phyloP scores from a whole-genome alignment of 2,888 invertebrate species.

The Agrochola macilenta region DNA sequence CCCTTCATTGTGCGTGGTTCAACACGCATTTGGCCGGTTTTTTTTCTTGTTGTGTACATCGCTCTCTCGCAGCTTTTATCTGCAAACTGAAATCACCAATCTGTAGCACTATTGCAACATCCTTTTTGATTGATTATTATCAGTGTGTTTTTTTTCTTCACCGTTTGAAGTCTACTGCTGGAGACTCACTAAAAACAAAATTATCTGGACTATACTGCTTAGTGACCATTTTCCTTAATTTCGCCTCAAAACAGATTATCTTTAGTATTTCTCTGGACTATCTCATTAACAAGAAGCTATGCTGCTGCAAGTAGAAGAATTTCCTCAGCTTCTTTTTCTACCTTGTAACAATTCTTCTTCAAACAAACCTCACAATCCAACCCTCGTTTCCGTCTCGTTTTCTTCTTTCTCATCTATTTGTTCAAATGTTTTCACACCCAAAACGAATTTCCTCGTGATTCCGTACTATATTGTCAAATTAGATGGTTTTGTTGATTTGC shows the following conservation, averaged over 20 bases:
- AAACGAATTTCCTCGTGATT: constrained; percentile 34
- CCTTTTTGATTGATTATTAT: neutral
- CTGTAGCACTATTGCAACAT: neutral
- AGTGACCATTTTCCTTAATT: neutral
- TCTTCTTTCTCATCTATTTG: constrained; percentile 10
- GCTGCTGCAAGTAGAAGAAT: neutral
- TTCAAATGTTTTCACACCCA: constrained; percentile 24
- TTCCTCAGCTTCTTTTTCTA: neutral
- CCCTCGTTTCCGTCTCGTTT: neutral
- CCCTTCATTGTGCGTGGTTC: too few relatives aligned
- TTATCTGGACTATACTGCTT: neutral
- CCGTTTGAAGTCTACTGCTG: neutral
- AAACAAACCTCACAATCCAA: neutral
- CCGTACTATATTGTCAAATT: constrained; percentile 48
- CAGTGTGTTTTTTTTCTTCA: neutral
- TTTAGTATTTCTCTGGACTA: neutral
- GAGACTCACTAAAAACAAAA: neutral
- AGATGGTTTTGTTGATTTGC: constrained; percentile 46
- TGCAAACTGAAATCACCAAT: neutral
- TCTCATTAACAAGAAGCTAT: neutral
- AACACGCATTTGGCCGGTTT: too few relatives aligned
- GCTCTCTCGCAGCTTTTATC: neutral
- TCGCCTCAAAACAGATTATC: neutral
- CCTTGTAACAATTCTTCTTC: neutral
- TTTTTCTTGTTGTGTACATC: neutral